A percentile compares a stretch with the other conserved stretches of the same genome.
These are phyloP conservation scores for Zosterops hypoxanthus DNA, from an alignment of 2,113 vertebrate genomes.

Conservation along the genomic window DNA sequence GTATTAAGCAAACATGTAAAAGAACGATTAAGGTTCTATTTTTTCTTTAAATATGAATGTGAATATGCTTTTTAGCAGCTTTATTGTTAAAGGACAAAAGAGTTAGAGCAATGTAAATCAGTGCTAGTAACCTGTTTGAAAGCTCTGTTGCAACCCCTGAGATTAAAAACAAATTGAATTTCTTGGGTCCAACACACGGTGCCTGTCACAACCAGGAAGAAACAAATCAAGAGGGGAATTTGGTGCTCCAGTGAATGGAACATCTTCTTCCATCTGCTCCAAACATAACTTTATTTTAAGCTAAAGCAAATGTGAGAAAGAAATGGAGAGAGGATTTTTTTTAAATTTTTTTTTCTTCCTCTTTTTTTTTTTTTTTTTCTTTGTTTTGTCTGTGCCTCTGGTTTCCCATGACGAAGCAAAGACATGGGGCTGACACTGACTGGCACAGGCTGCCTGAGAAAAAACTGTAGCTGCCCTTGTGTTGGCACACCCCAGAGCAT, in stretches of 20 bases:
- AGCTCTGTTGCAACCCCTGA: not conserved
- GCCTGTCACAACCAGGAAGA: not conserved
- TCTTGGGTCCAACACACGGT: not conserved
- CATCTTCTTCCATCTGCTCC: not conserved
- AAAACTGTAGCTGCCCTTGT: fast-evolving
- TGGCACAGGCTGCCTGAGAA: not conserved
- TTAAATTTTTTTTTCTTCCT: not conserved
- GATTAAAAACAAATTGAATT: not conserved
- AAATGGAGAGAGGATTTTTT: not conserved
- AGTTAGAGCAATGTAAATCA: not conserved
- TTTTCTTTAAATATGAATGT: not conserved
- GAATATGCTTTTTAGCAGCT: not conserved
- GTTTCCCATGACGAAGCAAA: not conserved
- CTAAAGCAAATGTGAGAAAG: not conserved
- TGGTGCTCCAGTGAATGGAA: not conserved
- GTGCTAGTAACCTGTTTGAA: not conserved
- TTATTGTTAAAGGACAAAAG: not conserved
- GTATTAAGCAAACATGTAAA: not conserved
- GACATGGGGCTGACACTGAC: fast-evolving
- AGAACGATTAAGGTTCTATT: not conserved
- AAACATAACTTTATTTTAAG: not conserved
- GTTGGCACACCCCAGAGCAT: fast-evolving
- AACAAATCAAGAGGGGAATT: not conserved
- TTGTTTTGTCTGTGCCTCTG: not conserved
- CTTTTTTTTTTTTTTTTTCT: not conserved